Conservation (phyloP, 2,113 vertebrate species). For the Astatoreochromis straeleni region DNA sequence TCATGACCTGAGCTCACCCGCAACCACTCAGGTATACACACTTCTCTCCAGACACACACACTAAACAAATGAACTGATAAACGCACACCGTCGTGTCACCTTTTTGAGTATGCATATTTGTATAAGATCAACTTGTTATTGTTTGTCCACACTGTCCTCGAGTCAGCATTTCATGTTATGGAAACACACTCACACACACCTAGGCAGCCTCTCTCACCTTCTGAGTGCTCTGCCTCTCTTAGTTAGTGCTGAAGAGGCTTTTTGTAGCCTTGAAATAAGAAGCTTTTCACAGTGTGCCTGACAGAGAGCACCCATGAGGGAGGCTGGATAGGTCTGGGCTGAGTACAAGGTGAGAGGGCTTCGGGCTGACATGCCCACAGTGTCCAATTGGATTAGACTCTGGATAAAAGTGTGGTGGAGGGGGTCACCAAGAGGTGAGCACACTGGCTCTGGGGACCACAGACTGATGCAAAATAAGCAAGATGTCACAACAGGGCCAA, state of each 20-base stretch:
- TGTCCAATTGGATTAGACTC: conserved; percentile 46
- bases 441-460: neutral
- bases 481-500: neutral
- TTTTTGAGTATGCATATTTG: neutral
- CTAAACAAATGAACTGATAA: neutral
- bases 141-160: neutral
- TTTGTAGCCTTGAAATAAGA: conserved; percentile 33
- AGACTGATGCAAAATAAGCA: neutral
- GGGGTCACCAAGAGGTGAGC: conserved; percentile 29
- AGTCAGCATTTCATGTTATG: neutral
- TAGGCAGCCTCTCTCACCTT: neutral
- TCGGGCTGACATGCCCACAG: neutral
- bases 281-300: conserved; percentile 12
- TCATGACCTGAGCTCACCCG: conserved; percentile 2
- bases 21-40: neutral
- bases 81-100: neutral
- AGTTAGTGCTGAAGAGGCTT: conserved; percentile 38
- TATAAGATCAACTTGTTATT: neutral
- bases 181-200: neutral
- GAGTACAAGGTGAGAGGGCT: conserved; percentile 32
- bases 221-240: conserved; percentile 26
- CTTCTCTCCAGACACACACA: neutral
- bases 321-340: conserved; percentile 5
- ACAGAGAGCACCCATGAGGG: conserved; percentile 25
- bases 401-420: neutral